phyloP scores from a whole-genome alignment of 2,113 vertebrate genomes.

The Pterocles burchelli region DNA sequence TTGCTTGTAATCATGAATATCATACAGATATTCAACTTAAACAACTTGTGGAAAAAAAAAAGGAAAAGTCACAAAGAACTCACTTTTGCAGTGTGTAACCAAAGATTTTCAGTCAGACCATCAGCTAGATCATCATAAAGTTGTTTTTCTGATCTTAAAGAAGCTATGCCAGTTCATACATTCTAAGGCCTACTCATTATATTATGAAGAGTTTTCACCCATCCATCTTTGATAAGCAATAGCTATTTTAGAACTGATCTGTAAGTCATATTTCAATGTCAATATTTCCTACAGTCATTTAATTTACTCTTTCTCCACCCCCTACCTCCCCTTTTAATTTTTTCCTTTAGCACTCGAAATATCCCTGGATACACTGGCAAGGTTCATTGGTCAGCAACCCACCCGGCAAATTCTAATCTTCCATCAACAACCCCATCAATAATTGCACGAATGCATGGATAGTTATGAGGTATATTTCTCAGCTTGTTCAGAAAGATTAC shows the following conservation, averaged over 20 bases:
- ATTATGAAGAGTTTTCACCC: background rate
- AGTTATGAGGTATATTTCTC: constrained; percentile 63
- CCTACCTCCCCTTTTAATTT: background rate
- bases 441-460: constrained; percentile 71
- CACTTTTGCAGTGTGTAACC: background rate
- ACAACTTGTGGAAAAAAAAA: background rate
- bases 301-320: background rate
- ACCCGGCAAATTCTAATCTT: constrained; percentile 72
- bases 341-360: constrained; percentile 72
- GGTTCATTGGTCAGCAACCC: constrained; percentile 74
- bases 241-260: background rate
- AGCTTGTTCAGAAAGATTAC: constrained; percentile 20
- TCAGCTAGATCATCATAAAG: background rate
- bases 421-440: constrained; percentile 49
- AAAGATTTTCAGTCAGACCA: background rate
- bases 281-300: background rate
- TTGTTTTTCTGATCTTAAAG: background rate
- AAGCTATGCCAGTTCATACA: background rate
- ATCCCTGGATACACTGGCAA: constrained; percentile 82
- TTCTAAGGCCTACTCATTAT: background rate
- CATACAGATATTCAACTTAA: background rate
- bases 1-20: background rate
- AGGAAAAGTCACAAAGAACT: background rate
- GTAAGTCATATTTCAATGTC: constrained; percentile 11
- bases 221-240: background rate